Conservation (phyloP, 2,888 invertebrate genomes). For the Ormia ochracea region DNA sequence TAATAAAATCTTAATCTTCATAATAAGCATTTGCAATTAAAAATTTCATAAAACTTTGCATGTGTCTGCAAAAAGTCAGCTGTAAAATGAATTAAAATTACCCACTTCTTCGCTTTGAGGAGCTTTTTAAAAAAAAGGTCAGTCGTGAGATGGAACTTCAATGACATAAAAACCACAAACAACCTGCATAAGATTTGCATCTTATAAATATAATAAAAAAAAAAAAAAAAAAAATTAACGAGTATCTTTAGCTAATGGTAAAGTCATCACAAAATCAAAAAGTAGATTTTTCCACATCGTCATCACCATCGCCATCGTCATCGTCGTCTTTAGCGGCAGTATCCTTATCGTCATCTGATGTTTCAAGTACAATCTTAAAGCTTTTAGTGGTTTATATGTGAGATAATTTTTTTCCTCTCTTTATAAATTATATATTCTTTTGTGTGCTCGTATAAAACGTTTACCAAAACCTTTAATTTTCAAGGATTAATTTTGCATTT, state of each 20-base stretch:
- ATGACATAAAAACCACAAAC: background rate
- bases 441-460: conserved; percentile 27
- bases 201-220: background rate
- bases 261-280: conserved; percentile 8
- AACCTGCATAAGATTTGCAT: background rate
- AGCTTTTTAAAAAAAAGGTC: background rate
- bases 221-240: conserved; percentile 11
- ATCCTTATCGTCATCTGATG: conserved; percentile 11
- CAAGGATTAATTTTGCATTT: conserved; percentile 27
- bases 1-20: too few species aligned
- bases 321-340: background rate
- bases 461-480: conserved; percentile 50
- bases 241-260: conserved; percentile 33
- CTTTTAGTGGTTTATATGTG: conserved; percentile 22
- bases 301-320: background rate
- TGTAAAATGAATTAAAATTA: background rate
- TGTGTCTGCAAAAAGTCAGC: background rate
- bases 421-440: conserved; percentile 9
- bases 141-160: background rate
- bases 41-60: background rate
- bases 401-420: background rate
- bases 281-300: conserved; percentile 8
- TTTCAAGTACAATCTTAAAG: conserved; percentile 41
- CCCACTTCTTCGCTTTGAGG: background rate
- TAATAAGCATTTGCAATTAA: too few species aligned